These are phyloP conservation scores for Lacerta agilis DNA, from an alignment of 2,797 vertebrate genomes.

Conservation along the genomic window DNA sequence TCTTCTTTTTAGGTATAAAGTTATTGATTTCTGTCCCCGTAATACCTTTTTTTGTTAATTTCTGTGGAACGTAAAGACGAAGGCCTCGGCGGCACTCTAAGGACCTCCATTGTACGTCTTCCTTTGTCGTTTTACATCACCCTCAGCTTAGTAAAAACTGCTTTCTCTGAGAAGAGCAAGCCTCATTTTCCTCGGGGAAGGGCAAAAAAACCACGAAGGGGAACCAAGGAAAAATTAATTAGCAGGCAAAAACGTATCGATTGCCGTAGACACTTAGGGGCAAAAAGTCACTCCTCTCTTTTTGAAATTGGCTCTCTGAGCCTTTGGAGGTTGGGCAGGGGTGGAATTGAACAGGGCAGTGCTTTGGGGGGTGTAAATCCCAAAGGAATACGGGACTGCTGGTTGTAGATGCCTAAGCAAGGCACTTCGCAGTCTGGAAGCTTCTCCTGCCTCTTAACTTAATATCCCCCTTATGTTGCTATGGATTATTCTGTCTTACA, in stretches of 20 bases:
- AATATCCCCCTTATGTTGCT: conserved; percentile 49
- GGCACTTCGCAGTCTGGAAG: conserved; percentile 67
- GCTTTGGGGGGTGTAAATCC: conserved; percentile 66
- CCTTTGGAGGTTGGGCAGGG: conserved; percentile 33
- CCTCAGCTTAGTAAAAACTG: conserved; percentile 49
- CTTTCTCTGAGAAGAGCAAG: conserved; percentile 55
- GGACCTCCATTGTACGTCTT: conserved; percentile 70
- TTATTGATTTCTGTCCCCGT: conserved; percentile 65
- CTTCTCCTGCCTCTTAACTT: conserved; percentile 64
- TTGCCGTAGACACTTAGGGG: neutral
- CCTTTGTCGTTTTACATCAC: conserved; percentile 72
- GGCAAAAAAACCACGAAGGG: conserved; percentile 54
- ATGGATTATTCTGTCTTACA: conserved; percentile 66
- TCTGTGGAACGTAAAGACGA: conserved; percentile 70
- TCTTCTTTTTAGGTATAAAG: conserved; percentile 61
- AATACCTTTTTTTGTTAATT: conserved; percentile 59
- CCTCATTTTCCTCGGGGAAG: conserved; percentile 60
- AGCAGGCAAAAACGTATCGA: neutral
- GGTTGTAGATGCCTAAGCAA: conserved; percentile 59
- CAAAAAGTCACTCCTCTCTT: too few species aligned
- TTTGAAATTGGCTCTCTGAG: conserved; percentile 18
- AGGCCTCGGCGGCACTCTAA: conserved; percentile 67
- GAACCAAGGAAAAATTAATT: conserved; percentile 38
- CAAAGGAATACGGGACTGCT: conserved; percentile 75
- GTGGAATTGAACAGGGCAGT: conserved; percentile 39